Evolutionary conservation across 2,113 vertebrate genomes (phyloP).

Genomic region (Vidua macroura): DNA sequence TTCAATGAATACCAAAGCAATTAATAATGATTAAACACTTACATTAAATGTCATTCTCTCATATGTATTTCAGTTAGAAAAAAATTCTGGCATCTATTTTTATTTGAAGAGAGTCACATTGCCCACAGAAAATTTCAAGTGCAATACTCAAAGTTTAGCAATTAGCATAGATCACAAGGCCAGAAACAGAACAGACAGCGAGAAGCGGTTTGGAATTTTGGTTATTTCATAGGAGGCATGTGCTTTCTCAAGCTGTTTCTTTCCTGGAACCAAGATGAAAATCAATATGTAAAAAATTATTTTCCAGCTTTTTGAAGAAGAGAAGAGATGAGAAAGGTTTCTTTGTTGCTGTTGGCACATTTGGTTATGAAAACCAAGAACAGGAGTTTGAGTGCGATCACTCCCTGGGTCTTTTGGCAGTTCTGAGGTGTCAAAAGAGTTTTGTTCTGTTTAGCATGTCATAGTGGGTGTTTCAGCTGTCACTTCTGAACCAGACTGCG

Average conservation of each 20-base stretch:
- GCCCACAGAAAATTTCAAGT: constrained; percentile 62
- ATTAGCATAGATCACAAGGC: constrained; percentile 67
- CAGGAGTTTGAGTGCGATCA: neutral
- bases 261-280: constrained; percentile 36
- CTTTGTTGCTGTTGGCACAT: neutral
- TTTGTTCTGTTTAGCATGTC: neutral
- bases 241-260: constrained; percentile 38
- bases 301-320: neutral
- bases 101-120: constrained; percentile 52
- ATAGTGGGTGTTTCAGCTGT: neutral
- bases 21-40: constrained; percentile 71
- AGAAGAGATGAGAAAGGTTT: neutral
- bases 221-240: constrained; percentile 25
- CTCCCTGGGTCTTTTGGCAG: neutral
- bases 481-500: neutral
- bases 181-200: constrained; percentile 39
- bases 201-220: constrained; percentile 9
- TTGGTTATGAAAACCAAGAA: neutral
- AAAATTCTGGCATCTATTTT: constrained; percentile 63
- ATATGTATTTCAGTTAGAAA: constrained; percentile 31
- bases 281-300: neutral
- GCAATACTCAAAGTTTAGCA: constrained; percentile 50
- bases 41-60: constrained; percentile 68
- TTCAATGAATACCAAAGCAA: constrained; percentile 66
- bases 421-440: neutral